Evolutionary conservation across 2,888 invertebrate species (phyloP), one percentile per base, ranked within the genome.

Genomic region (Digitonthophagus gazella): DNA sequence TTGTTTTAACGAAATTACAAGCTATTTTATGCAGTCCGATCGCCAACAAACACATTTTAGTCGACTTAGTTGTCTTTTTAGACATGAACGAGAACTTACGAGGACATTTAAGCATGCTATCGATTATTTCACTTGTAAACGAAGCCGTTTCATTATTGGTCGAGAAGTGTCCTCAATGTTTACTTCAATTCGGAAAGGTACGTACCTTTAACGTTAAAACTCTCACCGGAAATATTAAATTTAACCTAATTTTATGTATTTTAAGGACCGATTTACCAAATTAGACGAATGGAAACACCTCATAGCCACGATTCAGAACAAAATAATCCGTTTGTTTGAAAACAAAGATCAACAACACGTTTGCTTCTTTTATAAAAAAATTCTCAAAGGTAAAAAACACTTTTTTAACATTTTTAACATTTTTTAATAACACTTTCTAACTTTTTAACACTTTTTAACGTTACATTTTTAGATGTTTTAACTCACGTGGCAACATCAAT

Each of bases 161-260:
- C 22, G 86, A 88, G 28, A 84, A 85, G 68, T 88, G 87, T 73
- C 90, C 90, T 0, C 86, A 87, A 73, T 87, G 87, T 75, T 78
- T 90, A 22, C 81, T 90, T 72, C 87, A 88, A 68, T 91, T 88
- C 78, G 89, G 88, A 63, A 89, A 90, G 85, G 90, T 90, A n/a
- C n/a, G n/a, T n/a, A n/a, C n/a, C n/a, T n/a, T n/a, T n/a, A n/a
- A n/a, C n/a, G n/a, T n/a, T 66, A 54, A 22, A 19, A 6, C 15
- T 56, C 22, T 11, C 14, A 22, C 19, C 15, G 58, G 22, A 28
- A 65, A 28, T 55, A 61, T 20, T 57, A 18, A 18, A 65, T 65
- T 22, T 58, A 19, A 54, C 18, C 14, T 2, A 4, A 57, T 67
- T 22, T 16, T 20, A 71, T 65, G 66, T 69, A 64, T 44, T 78